Evolutionary conservation across 2,888 invertebrate genomes (phyloP).

Genomic region (Yponomeuta plumbellus): DNA sequence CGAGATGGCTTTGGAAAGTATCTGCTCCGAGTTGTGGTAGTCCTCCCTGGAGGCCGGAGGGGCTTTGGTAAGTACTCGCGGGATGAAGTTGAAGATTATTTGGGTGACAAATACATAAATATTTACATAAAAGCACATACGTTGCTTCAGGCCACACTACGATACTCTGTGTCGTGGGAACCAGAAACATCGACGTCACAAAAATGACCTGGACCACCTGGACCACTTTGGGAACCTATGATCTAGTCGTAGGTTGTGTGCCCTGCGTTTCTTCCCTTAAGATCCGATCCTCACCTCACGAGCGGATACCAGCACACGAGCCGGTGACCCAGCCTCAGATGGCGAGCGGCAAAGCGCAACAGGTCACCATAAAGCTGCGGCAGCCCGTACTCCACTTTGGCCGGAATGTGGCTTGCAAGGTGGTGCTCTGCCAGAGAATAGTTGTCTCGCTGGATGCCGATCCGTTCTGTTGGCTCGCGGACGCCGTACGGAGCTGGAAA

Average conservation of each 20-base stretch:
- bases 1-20: slow-evolving; percentile 77
- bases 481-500: slow-evolving; percentile 96
- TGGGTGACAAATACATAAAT: not conserved
- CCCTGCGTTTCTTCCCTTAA: too few species aligned
- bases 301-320: slow-evolving; percentile 98
- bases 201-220: too few species aligned
- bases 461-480: slow-evolving; percentile 92
- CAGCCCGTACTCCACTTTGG: slow-evolving; percentile 90
- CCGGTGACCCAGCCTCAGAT: slow-evolving; percentile 85
- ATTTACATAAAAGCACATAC: too few species aligned
- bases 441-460: slow-evolving; percentile 81
- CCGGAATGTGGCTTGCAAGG: slow-evolving; percentile 83
- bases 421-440: slow-evolving; percentile 81
- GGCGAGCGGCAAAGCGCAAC: slow-evolving; percentile 86
- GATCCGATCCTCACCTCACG: slow-evolving; percentile 78
- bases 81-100: too few species aligned
- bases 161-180: too few species aligned
- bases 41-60: slow-evolving; percentile 74
- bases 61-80: too few species aligned
- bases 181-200: too few species aligned
- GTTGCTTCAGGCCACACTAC: too few species aligned
- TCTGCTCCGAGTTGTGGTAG: slow-evolving; percentile 92
- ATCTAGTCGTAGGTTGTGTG: too few species aligned
- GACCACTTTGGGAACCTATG: too few species aligned
- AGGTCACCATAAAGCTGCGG: slow-evolving; percentile 90